Evolutionary conservation across 2,888 invertebrate genomes (phyloP).

Genomic region (Sclerodermus sp.): DNA sequence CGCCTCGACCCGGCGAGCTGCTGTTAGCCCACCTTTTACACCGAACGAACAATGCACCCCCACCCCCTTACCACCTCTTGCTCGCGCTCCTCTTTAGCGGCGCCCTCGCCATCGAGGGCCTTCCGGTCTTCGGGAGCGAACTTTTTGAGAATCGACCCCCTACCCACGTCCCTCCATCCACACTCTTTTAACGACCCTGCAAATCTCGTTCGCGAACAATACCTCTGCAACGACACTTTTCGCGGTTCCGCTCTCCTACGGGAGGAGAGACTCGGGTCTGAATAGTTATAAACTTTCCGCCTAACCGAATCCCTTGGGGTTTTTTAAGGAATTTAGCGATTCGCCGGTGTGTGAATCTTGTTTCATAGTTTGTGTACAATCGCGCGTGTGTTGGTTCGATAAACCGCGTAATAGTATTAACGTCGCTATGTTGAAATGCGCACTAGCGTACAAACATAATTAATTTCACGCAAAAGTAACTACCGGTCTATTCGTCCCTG

Average conservation of each 20-base stretch:
- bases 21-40: constrained; percentile 39
- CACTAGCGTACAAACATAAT: too few relatives aligned
- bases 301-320: too few relatives aligned
- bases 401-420: too few relatives aligned
- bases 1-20: constrained; percentile 10
- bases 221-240: neutral
- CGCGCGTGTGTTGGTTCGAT: too few relatives aligned
- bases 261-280: too few relatives aligned
- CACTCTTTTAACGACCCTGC: neutral
- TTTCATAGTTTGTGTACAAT: too few relatives aligned
- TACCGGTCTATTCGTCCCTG: too few relatives aligned
- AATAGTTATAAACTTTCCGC: too few relatives aligned
- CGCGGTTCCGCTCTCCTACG: neutral
- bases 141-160: constrained; percentile 31
- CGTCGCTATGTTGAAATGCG: too few relatives aligned
- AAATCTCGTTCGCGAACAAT: neutral
- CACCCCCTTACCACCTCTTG: constrained; percentile 15
- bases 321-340: too few relatives aligned
- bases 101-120: constrained; percentile 25
- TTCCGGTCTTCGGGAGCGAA: constrained; percentile 37
- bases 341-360: too few relatives aligned
- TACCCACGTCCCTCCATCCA: neutral
- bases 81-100: constrained; percentile 22
- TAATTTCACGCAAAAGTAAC: too few relatives aligned
- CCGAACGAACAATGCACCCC: constrained; percentile 40